Percentiles rank a stretch among this genome's conserved stretches.
phyloP scores from a whole-genome alignment of 2,797 vertebrate species.

The Danio aesculapii region DNA sequence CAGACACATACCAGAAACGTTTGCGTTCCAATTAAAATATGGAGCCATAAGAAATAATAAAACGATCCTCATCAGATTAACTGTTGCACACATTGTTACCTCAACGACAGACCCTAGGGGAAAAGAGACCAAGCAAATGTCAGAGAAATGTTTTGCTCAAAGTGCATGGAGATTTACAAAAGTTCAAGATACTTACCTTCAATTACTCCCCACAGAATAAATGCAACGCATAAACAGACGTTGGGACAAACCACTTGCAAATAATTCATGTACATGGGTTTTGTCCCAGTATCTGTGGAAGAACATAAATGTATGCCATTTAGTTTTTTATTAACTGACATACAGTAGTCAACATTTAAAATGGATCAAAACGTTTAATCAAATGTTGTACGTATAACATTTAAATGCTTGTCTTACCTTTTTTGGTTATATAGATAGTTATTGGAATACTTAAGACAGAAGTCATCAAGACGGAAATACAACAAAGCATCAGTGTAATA shows the following conservation, averaged over 20 bases:
- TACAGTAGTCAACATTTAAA: too few relatives aligned
- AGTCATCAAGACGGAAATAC: conserved; percentile 14
- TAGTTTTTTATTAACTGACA: too few relatives aligned
- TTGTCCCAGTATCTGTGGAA: conserved; percentile 2
- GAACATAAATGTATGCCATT: neutral
- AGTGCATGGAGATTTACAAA: neutral
- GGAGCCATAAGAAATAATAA: conserved; percentile 29
- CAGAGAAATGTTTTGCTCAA: neutral
- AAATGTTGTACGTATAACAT: neutral
- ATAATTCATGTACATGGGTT: neutral
- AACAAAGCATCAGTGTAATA: conserved; percentile 24
- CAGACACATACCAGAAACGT: conserved; percentile 10
- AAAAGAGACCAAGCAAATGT: conserved; percentile 7
- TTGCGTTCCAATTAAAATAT: neutral
- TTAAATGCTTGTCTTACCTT: conserved; percentile 8
- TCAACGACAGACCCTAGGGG: conserved; percentile 23
- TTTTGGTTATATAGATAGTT: conserved; percentile 12
- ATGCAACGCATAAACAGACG: conserved; percentile 26
- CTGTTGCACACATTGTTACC: conserved; percentile 9
- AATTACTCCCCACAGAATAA: conserved; percentile 32
- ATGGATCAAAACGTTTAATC: too few relatives aligned
- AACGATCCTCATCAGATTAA: conserved; percentile 28
- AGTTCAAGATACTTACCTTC: neutral
- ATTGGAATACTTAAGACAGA: conserved; percentile 7
- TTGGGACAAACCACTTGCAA: conserved; percentile 25